Evolutionary conservation across 2,113 vertebrate species (phyloP), one percentile per base, ranked within the genome.

Genomic region (Peromyscus maniculatus): DNA sequence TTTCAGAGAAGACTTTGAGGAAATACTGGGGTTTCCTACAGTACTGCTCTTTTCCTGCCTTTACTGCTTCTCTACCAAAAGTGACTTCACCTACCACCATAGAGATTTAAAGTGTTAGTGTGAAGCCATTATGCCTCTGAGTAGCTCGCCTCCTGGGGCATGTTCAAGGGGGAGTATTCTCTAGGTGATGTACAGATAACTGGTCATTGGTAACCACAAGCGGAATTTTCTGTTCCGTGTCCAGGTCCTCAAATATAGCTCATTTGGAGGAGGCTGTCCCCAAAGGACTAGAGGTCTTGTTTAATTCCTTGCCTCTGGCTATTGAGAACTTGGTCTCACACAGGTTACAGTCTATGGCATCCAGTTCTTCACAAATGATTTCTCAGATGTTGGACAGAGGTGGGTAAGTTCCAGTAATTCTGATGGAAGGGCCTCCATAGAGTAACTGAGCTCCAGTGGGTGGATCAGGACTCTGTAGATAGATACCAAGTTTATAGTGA

Each of bases 321-420:
- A 11, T 6, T 71, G 52, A 84, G 75, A 92, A 89, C 46, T 75
- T 77, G 64, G 31, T 92, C 39, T 36, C 22, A 64, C 39, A 4
- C 49, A 43, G 3, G 28, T 72, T 84, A 16, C 57, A 71, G 75
- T 49, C 84, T 83, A 39, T 74, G 74, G 55, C 24, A 90, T 75
- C 67, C 55, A 91, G 62, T 72, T 72, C 74, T 69, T 91, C 17
- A 3, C 49, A 89, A 89, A 89, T 0, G 0, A 71, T 49, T 96
- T 95, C 77, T 92, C 79, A 36, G 71, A 97, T 86, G 64, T 52
- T 74, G 64, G 31, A 16, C 86, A 89, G 71, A 97, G 86, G 97
- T 92, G 90, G 66, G 96, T 96, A 57, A 64, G 36, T 8, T 96
- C 28, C 33, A 57, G 3, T 79, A 79, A 57, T n/a, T 5, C 43